phyloP scores from a whole-genome alignment of 2,797 vertebrate species.

The Hyperoplus immaculatus region DNA sequence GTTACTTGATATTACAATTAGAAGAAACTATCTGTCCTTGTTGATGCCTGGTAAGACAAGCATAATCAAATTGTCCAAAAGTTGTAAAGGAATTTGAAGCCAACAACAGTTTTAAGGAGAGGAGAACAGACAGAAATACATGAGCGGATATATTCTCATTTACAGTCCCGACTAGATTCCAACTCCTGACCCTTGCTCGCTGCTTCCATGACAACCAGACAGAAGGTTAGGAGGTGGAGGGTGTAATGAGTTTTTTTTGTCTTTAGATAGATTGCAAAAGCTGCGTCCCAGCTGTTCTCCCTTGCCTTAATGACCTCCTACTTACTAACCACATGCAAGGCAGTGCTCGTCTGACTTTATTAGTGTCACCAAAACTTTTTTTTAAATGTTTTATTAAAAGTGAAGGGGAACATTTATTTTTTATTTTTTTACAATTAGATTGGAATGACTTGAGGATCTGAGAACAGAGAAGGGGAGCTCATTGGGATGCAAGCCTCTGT shows the following conservation, averaged over 20 bases:
- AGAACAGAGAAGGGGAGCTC: conserved; percentile 27
- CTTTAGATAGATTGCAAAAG: conserved; percentile 51
- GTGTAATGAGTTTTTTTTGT: conserved; percentile 70
- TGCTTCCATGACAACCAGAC: conserved; percentile 85
- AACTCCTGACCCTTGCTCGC: conserved; percentile 50
- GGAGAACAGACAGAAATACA: conserved; percentile 14
- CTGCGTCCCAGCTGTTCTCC: conserved; percentile 38
- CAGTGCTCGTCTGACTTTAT: conserved; percentile 27
- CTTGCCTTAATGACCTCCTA: conserved; percentile 54
- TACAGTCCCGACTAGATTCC: conserved; percentile 60
- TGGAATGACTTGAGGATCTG: conserved; percentile 1
- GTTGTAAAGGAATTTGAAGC: not conserved
- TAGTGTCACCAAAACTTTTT: conserved; percentile 33
- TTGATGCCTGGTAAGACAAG: not conserved
- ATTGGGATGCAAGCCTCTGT: conserved; percentile 23
- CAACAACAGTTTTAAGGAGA: conserved; percentile 13
- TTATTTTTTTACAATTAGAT: not conserved
- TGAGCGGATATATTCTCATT: conserved; percentile 66
- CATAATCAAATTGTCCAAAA: not conserved
- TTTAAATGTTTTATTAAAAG: conserved; percentile 45
- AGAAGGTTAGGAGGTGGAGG: conserved; percentile 66
- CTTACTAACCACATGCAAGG: conserved; percentile 42
- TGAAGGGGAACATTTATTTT: not conserved
- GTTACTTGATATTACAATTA: not conserved
- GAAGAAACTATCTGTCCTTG: conserved; percentile 1